Percentiles rank a stretch among this genome's conserved stretches.
Conservation (phyloP, 2,113 vertebrate genomes). For the Odontophorus gujanensis region DNA sequence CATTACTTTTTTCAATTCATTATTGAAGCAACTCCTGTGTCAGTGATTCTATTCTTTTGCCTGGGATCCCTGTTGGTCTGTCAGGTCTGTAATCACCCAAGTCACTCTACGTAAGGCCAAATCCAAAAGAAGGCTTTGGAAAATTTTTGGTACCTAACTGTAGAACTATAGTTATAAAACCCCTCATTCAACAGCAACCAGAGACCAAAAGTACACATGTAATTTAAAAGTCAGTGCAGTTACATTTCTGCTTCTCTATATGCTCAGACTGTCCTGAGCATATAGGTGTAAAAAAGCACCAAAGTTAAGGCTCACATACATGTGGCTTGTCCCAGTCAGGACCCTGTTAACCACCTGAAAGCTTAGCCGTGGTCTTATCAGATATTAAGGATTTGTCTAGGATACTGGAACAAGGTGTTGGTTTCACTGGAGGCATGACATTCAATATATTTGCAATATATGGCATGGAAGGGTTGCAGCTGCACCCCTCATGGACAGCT, state of each 20-base stretch:
- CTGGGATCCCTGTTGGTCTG: neutral
- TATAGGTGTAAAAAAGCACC: neutral
- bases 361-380: neutral
- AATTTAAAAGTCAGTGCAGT: neutral
- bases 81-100: neutral
- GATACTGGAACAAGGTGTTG: neutral
- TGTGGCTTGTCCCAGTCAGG: neutral
- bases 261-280: neutral
- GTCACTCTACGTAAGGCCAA: neutral
- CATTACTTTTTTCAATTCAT: neutral
- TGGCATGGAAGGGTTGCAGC: neutral
- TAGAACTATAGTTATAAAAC: neutral
- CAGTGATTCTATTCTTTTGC: neutral
- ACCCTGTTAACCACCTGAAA: neutral
- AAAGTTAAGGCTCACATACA: neutral
- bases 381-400: neutral
- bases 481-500: neutral
- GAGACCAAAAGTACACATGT: neutral
- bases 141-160: neutral
- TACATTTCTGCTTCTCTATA: neutral
- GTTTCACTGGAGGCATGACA: neutral
- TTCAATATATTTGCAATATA: neutral
- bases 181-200: neutral
- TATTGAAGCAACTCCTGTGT: slow-evolving; percentile 10
- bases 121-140: neutral